A percentile compares a stretch with the other conserved stretches of the same genome.
These are phyloP conservation scores for Steatornis caripensis DNA, from an alignment of 2,113 vertebrate genomes.

Conservation along the genomic window DNA sequence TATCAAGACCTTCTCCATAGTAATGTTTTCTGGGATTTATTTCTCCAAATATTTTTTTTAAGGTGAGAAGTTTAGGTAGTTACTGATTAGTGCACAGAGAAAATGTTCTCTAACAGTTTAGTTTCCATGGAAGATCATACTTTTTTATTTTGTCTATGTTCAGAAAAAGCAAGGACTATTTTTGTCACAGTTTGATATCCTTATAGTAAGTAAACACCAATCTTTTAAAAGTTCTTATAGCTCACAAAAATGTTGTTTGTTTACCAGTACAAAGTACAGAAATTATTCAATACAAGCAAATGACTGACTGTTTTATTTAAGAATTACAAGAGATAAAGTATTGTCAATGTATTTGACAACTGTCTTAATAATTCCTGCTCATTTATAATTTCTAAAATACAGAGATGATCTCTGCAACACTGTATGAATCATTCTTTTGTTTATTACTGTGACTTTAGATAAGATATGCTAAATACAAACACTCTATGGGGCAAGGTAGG, in stretches of 20 bases:
- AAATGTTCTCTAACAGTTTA: background rate
- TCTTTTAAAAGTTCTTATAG: background rate
- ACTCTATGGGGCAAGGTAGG: background rate
- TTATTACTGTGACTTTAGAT: background rate
- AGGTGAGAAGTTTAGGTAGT: background rate
- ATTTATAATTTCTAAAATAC: background rate
- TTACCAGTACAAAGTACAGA: background rate
- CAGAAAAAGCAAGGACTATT: background rate
- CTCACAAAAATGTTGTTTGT: background rate
- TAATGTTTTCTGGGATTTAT: background rate
- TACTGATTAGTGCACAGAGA: background rate
- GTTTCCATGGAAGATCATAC: background rate
- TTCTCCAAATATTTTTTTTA: background rate
- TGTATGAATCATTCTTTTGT: background rate
- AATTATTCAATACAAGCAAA: background rate
- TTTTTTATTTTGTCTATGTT: background rate
- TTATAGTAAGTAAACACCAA: background rate
- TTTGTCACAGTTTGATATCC: background rate
- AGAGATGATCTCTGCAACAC: background rate
- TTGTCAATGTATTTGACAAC: background rate
- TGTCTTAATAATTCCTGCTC: conserved; percentile 8
- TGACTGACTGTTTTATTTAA: background rate
- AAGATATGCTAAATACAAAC: background rate
- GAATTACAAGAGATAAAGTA: background rate
- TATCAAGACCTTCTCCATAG: background rate